Conservation (phyloP, 2,888 invertebrate genomes). For the Microchrysa polita region DNA sequence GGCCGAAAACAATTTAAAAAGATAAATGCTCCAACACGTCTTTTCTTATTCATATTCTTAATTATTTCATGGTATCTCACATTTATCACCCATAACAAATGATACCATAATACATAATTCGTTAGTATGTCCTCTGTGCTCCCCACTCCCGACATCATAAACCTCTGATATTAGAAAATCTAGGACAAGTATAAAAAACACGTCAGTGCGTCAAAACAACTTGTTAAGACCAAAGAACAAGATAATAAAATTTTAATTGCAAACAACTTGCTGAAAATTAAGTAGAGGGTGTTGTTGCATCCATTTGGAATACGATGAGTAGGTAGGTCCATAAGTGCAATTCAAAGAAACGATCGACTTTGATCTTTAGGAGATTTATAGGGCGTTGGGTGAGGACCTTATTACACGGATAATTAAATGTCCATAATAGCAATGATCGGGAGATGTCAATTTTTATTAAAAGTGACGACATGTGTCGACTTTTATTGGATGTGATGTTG, state of each 20-base stretch:
- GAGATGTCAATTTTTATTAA: too few species aligned
- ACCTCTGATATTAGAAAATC: not conserved
- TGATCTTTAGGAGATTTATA: too few species aligned
- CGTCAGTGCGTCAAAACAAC: constrained; percentile 29
- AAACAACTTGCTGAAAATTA: constrained; percentile 30
- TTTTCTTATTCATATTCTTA: too few species aligned
- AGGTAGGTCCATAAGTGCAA: not conserved
- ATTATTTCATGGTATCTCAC: not conserved
- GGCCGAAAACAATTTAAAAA: too few species aligned
- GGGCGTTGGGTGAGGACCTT: too few species aligned
- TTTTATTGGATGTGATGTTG: too few species aligned
- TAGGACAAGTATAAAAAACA: constrained; percentile 14
- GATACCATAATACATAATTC: not conserved
- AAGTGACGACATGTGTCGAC: too few species aligned
- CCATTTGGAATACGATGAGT: not conserved
- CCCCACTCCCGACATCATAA: not conserved
- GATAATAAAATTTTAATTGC: constrained; percentile 41
- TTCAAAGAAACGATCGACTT: too few species aligned
- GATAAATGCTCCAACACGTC: too few species aligned
- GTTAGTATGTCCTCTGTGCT: not conserved
- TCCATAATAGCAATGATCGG: too few species aligned
- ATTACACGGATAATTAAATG: too few species aligned
- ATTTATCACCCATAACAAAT: not conserved
- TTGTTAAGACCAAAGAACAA: too few species aligned
- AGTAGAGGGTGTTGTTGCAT: not conserved